phyloP scores from a whole-genome alignment of 2,797 vertebrate genomes.

The Sebastes diaconus region DNA sequence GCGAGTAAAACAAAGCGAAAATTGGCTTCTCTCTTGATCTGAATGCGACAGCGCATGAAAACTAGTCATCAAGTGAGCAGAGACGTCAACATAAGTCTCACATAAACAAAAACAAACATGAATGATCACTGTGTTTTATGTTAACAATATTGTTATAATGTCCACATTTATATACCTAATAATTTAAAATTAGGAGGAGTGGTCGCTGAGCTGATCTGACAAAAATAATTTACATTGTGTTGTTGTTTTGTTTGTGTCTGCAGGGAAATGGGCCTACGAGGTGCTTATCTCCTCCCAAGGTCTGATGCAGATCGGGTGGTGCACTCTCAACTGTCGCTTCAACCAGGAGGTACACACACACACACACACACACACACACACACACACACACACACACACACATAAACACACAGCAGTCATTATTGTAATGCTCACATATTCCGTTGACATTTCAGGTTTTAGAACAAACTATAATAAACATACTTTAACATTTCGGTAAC shows the following conservation, averaged over 20 bases:
- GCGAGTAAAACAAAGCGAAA: too few relatives aligned
- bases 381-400: not conserved
- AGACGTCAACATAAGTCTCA: too few relatives aligned
- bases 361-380: not conserved
- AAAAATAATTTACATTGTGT: not conserved
- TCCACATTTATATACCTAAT: too few relatives aligned
- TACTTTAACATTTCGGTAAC: not conserved
- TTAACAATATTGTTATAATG: too few relatives aligned
- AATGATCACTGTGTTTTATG: too few relatives aligned
- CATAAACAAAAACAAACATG: too few relatives aligned
- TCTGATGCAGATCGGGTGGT: constrained; percentile 99
- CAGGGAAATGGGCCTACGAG: constrained; percentile 98
- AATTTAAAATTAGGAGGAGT: too few relatives aligned
- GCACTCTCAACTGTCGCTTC: constrained; percentile 95
- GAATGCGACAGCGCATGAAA: too few relatives aligned
- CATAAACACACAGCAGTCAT: not conserved
- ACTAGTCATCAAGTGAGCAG: too few relatives aligned
- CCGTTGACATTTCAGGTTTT: not conserved
- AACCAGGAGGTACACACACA: constrained; percentile 91
- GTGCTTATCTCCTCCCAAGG: constrained; percentile 99
- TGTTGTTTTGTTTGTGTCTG: constrained; percentile 2
- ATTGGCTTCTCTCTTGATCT: too few relatives aligned
- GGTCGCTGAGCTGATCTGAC: too few relatives aligned
- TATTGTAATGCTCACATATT: not conserved
- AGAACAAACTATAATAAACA: not conserved